These are phyloP conservation scores for Chaetogeoica ovagalla DNA, from an alignment of 2,888 invertebrate genomes.

Conservation along the genomic window DNA sequence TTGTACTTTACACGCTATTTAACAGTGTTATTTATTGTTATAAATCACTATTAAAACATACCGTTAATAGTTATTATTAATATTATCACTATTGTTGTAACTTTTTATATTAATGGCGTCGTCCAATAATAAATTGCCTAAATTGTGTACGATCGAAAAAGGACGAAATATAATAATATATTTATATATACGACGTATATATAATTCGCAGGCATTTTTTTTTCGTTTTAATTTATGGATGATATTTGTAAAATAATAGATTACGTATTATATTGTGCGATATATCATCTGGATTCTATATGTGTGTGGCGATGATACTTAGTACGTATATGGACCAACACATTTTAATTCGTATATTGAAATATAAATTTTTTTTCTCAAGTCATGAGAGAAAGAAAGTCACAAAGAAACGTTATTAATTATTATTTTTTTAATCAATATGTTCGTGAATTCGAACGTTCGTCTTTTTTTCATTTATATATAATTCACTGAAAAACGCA, in stretches of 20 bases:
- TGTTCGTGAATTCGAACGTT: too few relatives aligned
- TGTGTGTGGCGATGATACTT: neutral
- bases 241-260: neutral
- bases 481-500: too few relatives aligned
- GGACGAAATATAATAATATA: neutral
- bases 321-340: neutral
- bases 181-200: neutral
- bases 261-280: neutral
- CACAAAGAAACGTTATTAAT: too few relatives aligned
- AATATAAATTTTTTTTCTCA: neutral
- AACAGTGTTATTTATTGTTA: slow-evolving; percentile 13
- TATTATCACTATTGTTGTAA: slow-evolving; percentile 28
- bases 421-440: too few relatives aligned
- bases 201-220: neutral
- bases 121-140: slow-evolving; percentile 1
- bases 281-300: too few relatives aligned
- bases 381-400: too few relatives aligned
- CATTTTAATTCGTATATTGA: neutral
- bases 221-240: slow-evolving; percentile 20
- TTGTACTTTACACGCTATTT: neutral
- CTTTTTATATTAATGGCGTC: slow-evolving; percentile 15
- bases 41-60: neutral
- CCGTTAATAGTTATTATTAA: neutral
- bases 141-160: neutral
- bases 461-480: too few relatives aligned